Conservation (phyloP, 2,797 vertebrate species). For the Semotilus atromaculatus region DNA sequence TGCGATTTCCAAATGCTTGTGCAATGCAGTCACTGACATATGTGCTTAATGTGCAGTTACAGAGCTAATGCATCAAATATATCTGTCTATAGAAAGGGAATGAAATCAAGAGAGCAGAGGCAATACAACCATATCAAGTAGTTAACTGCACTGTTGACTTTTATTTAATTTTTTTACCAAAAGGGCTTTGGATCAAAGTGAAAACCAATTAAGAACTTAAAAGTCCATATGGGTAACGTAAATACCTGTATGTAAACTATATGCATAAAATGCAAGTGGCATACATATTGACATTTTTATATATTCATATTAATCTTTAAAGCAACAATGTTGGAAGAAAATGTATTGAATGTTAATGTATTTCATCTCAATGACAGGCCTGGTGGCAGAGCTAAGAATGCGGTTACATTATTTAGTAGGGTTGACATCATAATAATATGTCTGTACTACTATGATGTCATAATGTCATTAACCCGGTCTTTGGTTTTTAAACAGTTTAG, state of each 20-base stretch:
- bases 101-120: conserved; percentile 51
- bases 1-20: conserved; percentile 57
- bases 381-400: neutral
- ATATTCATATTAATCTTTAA: conserved; percentile 50
- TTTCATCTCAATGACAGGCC: conserved; percentile 33
- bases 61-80: conserved; percentile 33
- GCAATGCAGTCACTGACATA: conserved; percentile 55
- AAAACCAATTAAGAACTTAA: conserved; percentile 65
- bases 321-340: conserved; percentile 31
- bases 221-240: conserved; percentile 77
- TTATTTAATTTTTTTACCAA: conserved; percentile 66
- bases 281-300: conserved; percentile 60
- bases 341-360: conserved; percentile 41
- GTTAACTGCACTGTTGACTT: conserved; percentile 70
- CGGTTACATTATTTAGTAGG: neutral
- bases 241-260: conserved; percentile 75
- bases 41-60: conserved; percentile 46
- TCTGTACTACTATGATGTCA: conserved; percentile 34
- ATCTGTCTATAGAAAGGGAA: conserved; percentile 46
- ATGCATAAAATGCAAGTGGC: conserved; percentile 69
- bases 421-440: conserved; percentile 13
- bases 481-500: conserved; percentile 23
- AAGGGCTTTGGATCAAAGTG: conserved; percentile 79
- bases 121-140: conserved; percentile 65
- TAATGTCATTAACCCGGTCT: conserved; percentile 13